Evolutionary conservation across 2,797 vertebrate species (phyloP).

Genomic region (Lacerta agilis): DNA sequence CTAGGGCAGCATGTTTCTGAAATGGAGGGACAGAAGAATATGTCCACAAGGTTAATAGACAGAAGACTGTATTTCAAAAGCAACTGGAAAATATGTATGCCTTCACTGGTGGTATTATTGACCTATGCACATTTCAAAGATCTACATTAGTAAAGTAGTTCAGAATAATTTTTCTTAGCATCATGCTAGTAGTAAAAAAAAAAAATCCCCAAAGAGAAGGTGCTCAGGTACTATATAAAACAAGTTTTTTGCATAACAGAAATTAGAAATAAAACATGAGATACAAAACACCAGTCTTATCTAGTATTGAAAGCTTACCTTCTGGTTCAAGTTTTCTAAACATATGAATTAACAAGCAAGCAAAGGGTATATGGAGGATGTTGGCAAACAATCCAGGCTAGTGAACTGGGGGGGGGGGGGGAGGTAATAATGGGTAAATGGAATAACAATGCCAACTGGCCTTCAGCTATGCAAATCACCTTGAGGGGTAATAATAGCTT

Average conservation of each 20-base stretch:
- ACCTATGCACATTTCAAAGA: not conserved
- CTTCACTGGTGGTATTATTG: not conserved
- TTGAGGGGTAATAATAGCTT: not conserved
- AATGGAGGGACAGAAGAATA: not conserved
- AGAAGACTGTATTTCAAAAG: slow-evolving; percentile 31
- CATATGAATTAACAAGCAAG: not conserved
- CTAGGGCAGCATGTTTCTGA: not conserved
- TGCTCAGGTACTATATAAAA: not conserved
- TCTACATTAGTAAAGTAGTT: not conserved
- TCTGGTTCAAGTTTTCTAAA: slow-evolving; percentile 2
- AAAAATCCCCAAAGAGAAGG: not conserved
- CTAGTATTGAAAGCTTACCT: not conserved
- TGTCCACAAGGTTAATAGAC: not conserved
- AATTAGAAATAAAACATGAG: not conserved
- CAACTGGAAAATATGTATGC: not conserved
- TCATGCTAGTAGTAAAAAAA: not conserved
- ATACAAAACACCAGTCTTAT: not conserved
- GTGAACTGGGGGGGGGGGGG: not conserved
- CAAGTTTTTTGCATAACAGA: not conserved
- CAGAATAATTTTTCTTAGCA: not conserved
- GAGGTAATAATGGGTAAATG: not conserved
- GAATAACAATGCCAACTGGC: not conserved
- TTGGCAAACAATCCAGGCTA: not conserved
- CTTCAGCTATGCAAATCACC: not conserved
- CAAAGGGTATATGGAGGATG: not conserved